Evolutionary conservation across 1,140 invertebrate genomes (phyloP).

Genomic region (Tetragnatha versicolor): DNA sequence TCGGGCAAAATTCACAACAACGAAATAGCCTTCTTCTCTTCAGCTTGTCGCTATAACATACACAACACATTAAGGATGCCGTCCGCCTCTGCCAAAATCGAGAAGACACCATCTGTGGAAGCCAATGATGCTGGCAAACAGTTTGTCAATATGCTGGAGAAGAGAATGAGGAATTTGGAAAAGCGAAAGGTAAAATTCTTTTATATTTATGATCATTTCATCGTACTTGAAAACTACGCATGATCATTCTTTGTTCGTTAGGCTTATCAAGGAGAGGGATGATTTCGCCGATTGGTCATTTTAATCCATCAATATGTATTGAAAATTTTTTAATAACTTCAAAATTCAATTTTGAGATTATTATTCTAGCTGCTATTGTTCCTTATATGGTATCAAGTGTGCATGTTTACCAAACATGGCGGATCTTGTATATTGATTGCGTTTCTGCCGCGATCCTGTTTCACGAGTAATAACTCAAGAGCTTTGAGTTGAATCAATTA

Average conservation of each 20-base stretch:
- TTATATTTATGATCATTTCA: background rate
- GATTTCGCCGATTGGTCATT: background rate
- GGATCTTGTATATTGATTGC: constrained; percentile 31
- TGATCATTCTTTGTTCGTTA: constrained; percentile 34
- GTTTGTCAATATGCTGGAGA: constrained; percentile 83
- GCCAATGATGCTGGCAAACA: constrained; percentile 77
- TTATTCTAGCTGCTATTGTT: background rate
- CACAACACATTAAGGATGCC: constrained; percentile 27
- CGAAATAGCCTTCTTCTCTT: constrained; percentile 18
- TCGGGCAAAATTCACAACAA: constrained; percentile 2
- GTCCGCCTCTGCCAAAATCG: constrained; percentile 53
- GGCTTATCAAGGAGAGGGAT: constrained; percentile 23
- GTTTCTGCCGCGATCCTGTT: too few species aligned
- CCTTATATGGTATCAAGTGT: background rate
- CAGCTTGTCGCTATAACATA: background rate
- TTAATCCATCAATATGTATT: background rate
- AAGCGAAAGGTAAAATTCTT: constrained; percentile 83
- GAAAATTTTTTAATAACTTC: background rate
- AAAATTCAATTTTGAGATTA: background rate
- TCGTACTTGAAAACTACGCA: constrained; percentile 18
- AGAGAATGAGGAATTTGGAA: constrained; percentile 94
- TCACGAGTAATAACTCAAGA: too few species aligned
- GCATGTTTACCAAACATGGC: constrained; percentile 39
- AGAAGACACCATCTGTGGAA: constrained; percentile 71
- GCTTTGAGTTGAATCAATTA: too few species aligned